Evolutionary conservation across 2,797 vertebrate species (phyloP), one percentile per base, ranked within the genome.

Genomic region (Capromys pilorides): DNA sequence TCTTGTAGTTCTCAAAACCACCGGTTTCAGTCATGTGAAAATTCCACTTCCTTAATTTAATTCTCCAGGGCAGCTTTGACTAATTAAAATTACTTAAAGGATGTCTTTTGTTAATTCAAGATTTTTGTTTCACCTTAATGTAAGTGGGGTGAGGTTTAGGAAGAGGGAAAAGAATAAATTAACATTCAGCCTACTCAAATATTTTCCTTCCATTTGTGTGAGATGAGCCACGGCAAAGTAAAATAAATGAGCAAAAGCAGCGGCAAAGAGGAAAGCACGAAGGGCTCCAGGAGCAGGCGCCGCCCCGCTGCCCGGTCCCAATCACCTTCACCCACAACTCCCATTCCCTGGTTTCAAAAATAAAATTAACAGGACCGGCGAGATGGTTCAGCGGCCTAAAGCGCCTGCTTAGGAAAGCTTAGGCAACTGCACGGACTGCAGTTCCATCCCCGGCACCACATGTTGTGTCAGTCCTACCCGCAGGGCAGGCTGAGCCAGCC

Each of bases 41-140:
- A 89, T 6, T 59, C 77, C 79, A 94, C 90, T 96, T 96, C 91
- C 88, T 95, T 94, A 93, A 87, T 93, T 31, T 66, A 93, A 89
- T 71, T 86, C 87, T 69, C 75, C 81, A 91, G 41, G 24, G 78
- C 39, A 84, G 22, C 28, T 91, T 6, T 82, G 33, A 51, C 62
- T 77, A 26, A 88, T 82, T 51, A 79, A 94, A 97, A 82, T 57
- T 26, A 90, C 36, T 95, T 71, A 39, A 12, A 75, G 5, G 39
- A 82, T 39, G 86, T 41, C 39, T 61, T 24, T 66, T 81, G 45
- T 81, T 86, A 95, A 97, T 24, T 91, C 22, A 51, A 39, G 54
- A 81, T 28, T 88, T 88, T 78, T 67, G 19, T 80, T 95, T 84
- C 79, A 86, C 77, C 26, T 94, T 86, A 83, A 96, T 88, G 49